Base-by-base conservation (phyloP, 2,888 invertebrate genomes). In the Gymnosoma rotundatum region DNA sequence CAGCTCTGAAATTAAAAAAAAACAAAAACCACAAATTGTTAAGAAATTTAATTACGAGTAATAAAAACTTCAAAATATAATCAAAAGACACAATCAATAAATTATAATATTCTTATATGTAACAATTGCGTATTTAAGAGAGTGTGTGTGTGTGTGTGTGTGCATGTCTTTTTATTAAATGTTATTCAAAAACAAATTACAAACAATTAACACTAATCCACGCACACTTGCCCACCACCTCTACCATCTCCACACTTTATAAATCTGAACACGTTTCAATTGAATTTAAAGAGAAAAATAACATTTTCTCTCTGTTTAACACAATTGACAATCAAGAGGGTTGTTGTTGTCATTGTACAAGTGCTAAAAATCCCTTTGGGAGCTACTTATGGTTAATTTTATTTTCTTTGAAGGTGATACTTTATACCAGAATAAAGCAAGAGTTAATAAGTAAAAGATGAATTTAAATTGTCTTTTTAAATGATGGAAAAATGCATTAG, bases 1-100 rank as follows among this genome's bases (percentile, higher is more conserved):
- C 96, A 82, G 97, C 98, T 90, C 98, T 98, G 94, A 10, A 93
- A 93, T 86, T 81, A 90, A 45, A 76, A 90, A 45, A 73, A 69
- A 83, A 87, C 38, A 87, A 78, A 75, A 73, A 61, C 73, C 81
- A 83, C 83, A 76, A 79, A 72, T 85, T 76, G 86, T 75, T 69
- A 60, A 80, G 64, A 79, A 85, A 80, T 81, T 70, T 25, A 60
- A 85, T 83, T 78, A 78, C 70, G 50, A 70, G 66, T 25, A 75
- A 72, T 56, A 38, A 78, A 73, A 73, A 42, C 64, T 66, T 63
- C 61, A 78, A 83, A 83, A 61, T 18, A 52, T 25, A 82, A 80
- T 78, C 70, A 73, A 61, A 25, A 54, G 42, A 60, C 66, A 64
- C 54, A 82, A 83, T 69, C 52, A 50, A 67, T 52, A 72, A 82